A percentile compares a stretch with the other conserved stretches of the same genome.
Conservation (phyloP, 2,797 vertebrate genomes). For the Danio jaintianensis region DNA sequence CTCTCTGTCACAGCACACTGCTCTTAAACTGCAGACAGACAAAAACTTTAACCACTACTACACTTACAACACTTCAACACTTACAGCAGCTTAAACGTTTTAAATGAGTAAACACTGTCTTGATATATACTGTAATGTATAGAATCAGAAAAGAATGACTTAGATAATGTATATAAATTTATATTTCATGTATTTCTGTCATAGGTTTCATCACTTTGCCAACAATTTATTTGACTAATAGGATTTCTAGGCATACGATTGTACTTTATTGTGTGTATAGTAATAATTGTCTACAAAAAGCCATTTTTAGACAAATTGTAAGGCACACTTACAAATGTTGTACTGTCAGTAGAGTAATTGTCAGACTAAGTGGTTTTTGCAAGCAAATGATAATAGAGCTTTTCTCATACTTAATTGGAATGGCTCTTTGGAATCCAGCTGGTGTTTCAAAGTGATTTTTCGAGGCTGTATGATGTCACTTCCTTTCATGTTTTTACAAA, state of each 20-base stretch:
- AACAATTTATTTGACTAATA: background rate
- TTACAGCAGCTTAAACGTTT: conserved; percentile 25
- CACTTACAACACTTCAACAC: background rate
- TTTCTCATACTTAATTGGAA: conserved; percentile 2
- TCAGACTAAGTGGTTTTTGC: background rate
- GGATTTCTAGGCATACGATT: background rate
- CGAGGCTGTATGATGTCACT: background rate
- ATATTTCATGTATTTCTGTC: background rate
- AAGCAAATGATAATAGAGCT: background rate
- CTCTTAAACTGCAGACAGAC: conserved; percentile 15
- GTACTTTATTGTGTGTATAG: background rate
- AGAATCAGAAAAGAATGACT: conserved; percentile 12
- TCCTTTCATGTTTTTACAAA: background rate
- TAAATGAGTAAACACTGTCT: background rate
- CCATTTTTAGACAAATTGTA: background rate
- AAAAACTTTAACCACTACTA: background rate
- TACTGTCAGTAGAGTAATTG: background rate
- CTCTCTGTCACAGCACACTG: conserved; percentile 6
- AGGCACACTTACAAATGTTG: background rate
- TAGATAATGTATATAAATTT: background rate
- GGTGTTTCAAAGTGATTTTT: background rate
- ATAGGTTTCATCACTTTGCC: background rate
- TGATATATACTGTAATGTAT: background rate
- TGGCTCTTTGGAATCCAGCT: background rate
- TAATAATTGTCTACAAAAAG: background rate